These are phyloP conservation scores for Neotragus moschatus DNA, from an alignment of 2,113 vertebrate species.

Conservation along the genomic window DNA sequence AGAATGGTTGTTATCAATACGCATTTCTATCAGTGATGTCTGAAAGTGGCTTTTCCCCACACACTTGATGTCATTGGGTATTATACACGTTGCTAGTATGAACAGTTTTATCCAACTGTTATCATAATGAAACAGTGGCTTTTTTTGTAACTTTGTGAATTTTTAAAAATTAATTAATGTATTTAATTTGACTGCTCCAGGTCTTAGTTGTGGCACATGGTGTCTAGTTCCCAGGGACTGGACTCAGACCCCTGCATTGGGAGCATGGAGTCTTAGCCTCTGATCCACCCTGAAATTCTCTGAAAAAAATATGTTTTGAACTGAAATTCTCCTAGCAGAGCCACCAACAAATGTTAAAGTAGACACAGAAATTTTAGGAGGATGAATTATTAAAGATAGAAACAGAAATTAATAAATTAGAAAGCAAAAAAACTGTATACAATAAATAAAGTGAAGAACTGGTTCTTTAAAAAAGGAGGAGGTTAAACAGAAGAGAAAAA, in stretches of 20 bases:
- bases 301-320: background rate
- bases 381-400: background rate
- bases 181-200: background rate
- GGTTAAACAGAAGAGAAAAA: background rate
- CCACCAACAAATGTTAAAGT: background rate
- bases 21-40: background rate
- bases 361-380: background rate
- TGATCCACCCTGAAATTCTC: background rate
- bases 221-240: background rate
- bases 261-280: background rate
- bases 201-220: background rate
- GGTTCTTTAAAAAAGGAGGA: background rate
- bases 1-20: background rate
- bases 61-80: background rate
- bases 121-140: background rate
- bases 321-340: background rate
- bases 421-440: background rate
- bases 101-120: background rate
- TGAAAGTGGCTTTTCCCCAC: background rate
- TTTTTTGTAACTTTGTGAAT: background rate
- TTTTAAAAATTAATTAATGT: fast-evolving
- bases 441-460: background rate
- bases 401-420: background rate
- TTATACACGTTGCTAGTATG: background rate
- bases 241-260: background rate